phyloP scores from a whole-genome alignment of 2,797 vertebrate genomes.

The Hipposideros larvatus region DNA sequence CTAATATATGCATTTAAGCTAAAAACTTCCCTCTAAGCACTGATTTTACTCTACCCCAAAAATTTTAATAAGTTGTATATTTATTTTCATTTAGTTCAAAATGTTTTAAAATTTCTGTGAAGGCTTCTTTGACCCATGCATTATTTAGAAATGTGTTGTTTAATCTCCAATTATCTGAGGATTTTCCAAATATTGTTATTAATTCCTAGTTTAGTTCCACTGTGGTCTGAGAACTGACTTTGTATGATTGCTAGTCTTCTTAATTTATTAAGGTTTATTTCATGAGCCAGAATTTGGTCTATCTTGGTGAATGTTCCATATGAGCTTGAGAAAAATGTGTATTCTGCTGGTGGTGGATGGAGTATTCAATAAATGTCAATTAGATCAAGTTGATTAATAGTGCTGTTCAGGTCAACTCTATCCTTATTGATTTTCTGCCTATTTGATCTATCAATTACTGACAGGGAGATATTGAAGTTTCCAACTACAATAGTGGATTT shows the following conservation, averaged over 20 bases:
- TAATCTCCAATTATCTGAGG: not conserved
- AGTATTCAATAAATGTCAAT: not conserved
- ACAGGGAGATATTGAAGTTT: not conserved
- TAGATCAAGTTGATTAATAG: not conserved
- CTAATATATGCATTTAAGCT: not conserved
- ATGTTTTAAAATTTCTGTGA: constrained; percentile 42
- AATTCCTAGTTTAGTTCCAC: constrained; percentile 31
- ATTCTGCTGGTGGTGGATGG: not conserved
- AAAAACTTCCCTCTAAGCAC: constrained; percentile 3
- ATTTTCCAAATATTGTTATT: not conserved
- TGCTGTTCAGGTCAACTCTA: not conserved
- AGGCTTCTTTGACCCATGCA: not conserved
- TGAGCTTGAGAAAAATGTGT: not conserved
- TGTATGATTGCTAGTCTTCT: not conserved
- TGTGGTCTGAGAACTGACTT: constrained; percentile 4
- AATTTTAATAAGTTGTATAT: not conserved
- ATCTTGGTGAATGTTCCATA: not conserved
- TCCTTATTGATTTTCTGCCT: constrained; percentile 53
- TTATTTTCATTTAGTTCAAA: constrained; percentile 30
- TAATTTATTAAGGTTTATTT: not conserved
- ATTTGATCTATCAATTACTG: not conserved
- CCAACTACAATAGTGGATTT: not conserved
- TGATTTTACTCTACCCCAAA: not conserved
- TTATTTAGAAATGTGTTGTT: not conserved
- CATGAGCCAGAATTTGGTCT: not conserved